Evolutionary conservation across 2,113 vertebrate species (phyloP).

Genomic region (Coptodon rendalli): DNA sequence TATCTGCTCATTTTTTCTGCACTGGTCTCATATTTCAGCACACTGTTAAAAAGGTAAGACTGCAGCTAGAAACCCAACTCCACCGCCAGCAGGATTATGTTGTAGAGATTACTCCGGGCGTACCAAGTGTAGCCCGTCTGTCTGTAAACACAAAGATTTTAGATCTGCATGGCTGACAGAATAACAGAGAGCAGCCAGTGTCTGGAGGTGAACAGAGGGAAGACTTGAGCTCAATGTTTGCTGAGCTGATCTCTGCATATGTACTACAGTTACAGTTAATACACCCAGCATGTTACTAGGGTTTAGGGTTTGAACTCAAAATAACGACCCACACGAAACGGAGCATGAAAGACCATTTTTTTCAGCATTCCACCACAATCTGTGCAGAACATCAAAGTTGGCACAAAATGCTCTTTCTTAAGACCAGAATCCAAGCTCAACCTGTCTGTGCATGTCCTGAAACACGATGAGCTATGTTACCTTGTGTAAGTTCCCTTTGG

Average conservation of each 20-base stretch:
- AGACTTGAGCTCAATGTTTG: neutral
- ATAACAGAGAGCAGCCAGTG: neutral
- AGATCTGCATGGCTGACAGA: neutral
- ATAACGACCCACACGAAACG: neutral
- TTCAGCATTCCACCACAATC: neutral
- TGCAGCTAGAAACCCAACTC: neutral
- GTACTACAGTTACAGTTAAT: neutral
- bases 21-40: neutral
- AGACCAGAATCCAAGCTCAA: neutral
- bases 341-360: neutral
- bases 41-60: neutral
- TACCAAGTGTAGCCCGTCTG: neutral
- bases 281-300: neutral
- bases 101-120: neutral
- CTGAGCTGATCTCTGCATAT: neutral
- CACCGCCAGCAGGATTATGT: neutral
- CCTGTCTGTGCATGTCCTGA: neutral
- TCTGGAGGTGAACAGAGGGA: neutral
- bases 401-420: neutral
- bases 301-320: neutral
- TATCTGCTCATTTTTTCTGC: neutral
- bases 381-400: neutral
- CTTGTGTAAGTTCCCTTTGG: slow-evolving; percentile 88
- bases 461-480: slow-evolving; percentile 56
- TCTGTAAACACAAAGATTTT: neutral